phyloP scores from a whole-genome alignment of 2,113 vertebrate genomes.

The Scartelaos histophorus region DNA sequence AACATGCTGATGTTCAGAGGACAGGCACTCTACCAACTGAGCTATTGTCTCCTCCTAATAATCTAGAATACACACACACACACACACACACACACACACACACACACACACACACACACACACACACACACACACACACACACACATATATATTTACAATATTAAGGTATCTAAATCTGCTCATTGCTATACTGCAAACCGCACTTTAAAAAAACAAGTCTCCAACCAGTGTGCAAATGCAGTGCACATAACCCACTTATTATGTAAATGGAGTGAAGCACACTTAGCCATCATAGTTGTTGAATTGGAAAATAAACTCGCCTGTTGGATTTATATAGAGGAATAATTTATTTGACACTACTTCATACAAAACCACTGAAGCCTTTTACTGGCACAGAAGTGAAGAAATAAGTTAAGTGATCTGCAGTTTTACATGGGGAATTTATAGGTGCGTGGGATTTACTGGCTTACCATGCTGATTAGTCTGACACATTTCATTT shows the following conservation, averaged over 20 bases:
- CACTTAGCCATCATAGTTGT: slow-evolving; percentile 57
- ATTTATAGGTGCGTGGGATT: slow-evolving; percentile 37
- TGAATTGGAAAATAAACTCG: slow-evolving; percentile 50
- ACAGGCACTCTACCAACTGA: too few species aligned
- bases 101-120: too few species aligned
- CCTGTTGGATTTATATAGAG: slow-evolving; percentile 40
- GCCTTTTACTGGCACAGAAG: slow-evolving; percentile 34
- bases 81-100: too few species aligned
- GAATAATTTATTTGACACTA: slow-evolving; percentile 24
- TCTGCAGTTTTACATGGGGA: slow-evolving; percentile 50
- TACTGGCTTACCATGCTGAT: slow-evolving; percentile 34
- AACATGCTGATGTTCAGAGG: too few species aligned
- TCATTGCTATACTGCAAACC: slow-evolving; percentile 61
- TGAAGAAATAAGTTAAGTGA: slow-evolving; percentile 37
- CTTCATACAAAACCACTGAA: slow-evolving; percentile 13
- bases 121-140: too few species aligned
- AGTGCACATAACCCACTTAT: slow-evolving; percentile 74
- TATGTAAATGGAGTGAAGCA: slow-evolving; percentile 67
- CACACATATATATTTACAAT: too few species aligned
- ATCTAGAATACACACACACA: too few species aligned
- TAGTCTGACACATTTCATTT: slow-evolving; percentile 25
- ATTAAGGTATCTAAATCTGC: slow-evolving; percentile 12
- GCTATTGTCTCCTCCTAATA: too few species aligned
- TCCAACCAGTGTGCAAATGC: slow-evolving; percentile 55
- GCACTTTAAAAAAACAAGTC: slow-evolving; percentile 58